Percentiles rank a stretch among this genome's conserved stretches.
Conservation (phyloP, 2,797 vertebrate genomes). For the Onychomys arenicola region DNA sequence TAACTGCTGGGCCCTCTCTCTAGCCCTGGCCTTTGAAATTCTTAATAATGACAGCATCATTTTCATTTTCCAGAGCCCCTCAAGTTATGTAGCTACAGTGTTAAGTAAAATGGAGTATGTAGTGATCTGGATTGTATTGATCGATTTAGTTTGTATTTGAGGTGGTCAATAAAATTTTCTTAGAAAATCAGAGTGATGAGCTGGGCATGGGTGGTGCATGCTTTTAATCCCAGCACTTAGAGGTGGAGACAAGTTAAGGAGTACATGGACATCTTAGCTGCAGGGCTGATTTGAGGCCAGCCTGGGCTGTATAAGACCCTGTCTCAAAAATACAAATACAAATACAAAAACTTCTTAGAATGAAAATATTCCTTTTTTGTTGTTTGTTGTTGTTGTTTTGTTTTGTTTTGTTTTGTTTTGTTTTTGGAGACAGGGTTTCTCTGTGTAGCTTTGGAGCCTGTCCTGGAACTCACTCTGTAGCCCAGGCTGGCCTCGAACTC, state of each 20-base stretch:
- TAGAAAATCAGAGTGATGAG: not conserved
- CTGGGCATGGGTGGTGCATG: not conserved
- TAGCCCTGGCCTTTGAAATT: not conserved
- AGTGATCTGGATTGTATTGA: not conserved
- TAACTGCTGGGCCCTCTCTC: not conserved
- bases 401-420: no score
- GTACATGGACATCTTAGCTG: not conserved
- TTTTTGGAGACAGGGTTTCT: no score
- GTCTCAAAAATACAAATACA: not conserved
- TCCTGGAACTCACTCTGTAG: no score
- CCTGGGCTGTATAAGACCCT: not conserved
- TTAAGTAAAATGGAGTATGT: not conserved
- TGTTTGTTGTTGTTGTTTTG: no score
- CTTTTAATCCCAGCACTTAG: not conserved
- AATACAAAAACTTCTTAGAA: not conserved
- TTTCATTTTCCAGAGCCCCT: not conserved
- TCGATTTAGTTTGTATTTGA: conserved; percentile 35
- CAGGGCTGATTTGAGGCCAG: not conserved
- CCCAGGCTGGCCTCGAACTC: no score
- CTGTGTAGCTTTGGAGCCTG: no score
- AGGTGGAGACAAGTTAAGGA: not conserved
- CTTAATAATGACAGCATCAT: not conserved
- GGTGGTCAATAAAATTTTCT: not conserved
- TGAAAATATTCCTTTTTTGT: no score
- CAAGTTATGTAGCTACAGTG: not conserved